Evolutionary conservation across 2,113 vertebrate genomes (phyloP).

Genomic region (Phylloscopus trochilus): DNA sequence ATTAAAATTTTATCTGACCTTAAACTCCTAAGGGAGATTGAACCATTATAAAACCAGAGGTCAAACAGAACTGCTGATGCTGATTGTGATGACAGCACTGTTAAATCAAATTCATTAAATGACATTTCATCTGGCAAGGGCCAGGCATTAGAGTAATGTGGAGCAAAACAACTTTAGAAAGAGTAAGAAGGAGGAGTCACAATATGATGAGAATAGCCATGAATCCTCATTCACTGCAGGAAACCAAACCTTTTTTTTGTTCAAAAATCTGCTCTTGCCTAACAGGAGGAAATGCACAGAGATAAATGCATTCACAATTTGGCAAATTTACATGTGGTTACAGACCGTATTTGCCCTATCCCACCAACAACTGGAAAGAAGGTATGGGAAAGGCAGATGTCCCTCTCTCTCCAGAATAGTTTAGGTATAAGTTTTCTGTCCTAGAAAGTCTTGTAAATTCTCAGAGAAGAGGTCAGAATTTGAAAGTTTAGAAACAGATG

Average conservation of each 20-base stretch:
- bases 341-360: neutral
- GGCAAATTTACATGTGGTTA: neutral
- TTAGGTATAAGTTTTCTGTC: neutral
- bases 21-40: neutral
- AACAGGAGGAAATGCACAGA: neutral
- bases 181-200: neutral
- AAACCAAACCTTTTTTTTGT: neutral
- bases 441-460: accelerated
- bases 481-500: neutral
- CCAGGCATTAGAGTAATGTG: neutral
- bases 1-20: neutral
- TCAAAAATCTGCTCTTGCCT: neutral
- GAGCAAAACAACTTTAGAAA: neutral
- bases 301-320: neutral
- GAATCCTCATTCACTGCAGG: neutral
- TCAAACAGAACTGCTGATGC: neutral
- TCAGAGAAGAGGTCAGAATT: neutral
- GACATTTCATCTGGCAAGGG: neutral
- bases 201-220: neutral
- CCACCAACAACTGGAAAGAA: neutral
- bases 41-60: neutral
- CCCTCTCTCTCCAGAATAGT: neutral
- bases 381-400: neutral
- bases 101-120: neutral
- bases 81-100: neutral